Base-by-base conservation (phyloP, 2,888 invertebrate species). In the Rhagophthalmus giganteus region DNA sequence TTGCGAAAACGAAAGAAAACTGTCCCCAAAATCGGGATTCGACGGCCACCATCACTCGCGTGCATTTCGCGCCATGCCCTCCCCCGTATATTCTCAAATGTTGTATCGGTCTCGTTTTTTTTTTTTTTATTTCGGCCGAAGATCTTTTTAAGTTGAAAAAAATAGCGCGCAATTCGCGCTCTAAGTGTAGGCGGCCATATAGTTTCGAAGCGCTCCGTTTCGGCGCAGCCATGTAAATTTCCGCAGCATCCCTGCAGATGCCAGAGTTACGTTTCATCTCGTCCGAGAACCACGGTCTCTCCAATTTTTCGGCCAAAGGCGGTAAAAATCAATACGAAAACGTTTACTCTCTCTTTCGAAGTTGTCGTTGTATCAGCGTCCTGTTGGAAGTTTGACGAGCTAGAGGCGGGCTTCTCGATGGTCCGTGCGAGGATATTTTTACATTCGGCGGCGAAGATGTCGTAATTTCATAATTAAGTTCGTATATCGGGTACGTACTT, bases 381-480 rank as follows among this genome's bases (percentile, higher is more conserved):
- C 65, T 63, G 56, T 53, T 58, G 58, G 57, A 62, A 62, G 67
- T 66, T 68, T 65, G 65, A 66, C 65, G 65, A 64, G 68, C 63
- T 59, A 62, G 63, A 62, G 63, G 65, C 64, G 62, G 61, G n/a
- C n/a, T n/a, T 37, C 41, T 63, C 67, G 62, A 67, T 68, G 70
- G 72, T 70, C 65, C 68, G 71, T 69, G 65, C 69, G 70, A 64
- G 65, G 68, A 71, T 72, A 74, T 73, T 72, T 74, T 70, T 73
- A 71, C 70, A 64, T 66, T 60, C 48, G 54, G 54, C 48, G 41
- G 63, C 61, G 55, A 62, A 64, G 63, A 65, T 64, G 66, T 64
- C 58, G 70, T 63, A 68, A 71, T 71, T 70, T 70, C 68, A 66
- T 70, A 69, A 71, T 70, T 68, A 66, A 65, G 56, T 54, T 52